Evolutionary conservation across 2,797 vertebrate genomes (phyloP).

Genomic region (Cygnus olor): DNA sequence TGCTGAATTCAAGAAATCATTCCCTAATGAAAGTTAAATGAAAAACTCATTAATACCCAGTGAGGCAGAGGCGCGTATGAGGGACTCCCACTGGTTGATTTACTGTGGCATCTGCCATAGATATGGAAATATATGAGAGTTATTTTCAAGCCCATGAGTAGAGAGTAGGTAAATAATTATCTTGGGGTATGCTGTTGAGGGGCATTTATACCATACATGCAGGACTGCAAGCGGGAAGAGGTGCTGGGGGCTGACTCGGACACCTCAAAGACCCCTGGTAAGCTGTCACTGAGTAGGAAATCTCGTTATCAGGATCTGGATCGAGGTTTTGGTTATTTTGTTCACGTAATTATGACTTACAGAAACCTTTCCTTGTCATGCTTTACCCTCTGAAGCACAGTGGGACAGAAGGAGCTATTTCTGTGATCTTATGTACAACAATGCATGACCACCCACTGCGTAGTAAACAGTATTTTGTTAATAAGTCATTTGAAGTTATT

Average conservation of each 20-base stretch:
- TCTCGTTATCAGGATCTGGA: not conserved
- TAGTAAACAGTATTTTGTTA: not conserved
- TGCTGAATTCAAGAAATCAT: not conserved
- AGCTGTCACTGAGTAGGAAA: not conserved
- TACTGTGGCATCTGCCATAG: slow-evolving; percentile 24
- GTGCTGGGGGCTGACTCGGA: not conserved
- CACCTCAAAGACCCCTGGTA: not conserved
- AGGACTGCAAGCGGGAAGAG: not conserved
- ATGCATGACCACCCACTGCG: not conserved
- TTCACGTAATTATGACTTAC: not conserved
- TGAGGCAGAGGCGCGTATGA: not conserved
- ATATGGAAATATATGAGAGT: slow-evolving; percentile 9
- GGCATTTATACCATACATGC: not conserved
- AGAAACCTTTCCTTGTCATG: not conserved
- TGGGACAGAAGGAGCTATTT: not conserved
- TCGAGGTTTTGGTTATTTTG: not conserved
- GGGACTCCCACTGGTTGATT: slow-evolving; percentile 48
- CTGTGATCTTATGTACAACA: not conserved
- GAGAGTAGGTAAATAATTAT: not conserved
- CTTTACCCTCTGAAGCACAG: not conserved
- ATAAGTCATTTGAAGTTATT: not conserved
- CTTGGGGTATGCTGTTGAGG: not conserved
- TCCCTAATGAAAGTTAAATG: slow-evolving; percentile 44
- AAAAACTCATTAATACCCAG: slow-evolving; percentile 43
- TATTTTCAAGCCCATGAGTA: not conserved